Conservation (phyloP, 2,888 invertebrate genomes). For the Sarcophaga subvicina region DNA sequence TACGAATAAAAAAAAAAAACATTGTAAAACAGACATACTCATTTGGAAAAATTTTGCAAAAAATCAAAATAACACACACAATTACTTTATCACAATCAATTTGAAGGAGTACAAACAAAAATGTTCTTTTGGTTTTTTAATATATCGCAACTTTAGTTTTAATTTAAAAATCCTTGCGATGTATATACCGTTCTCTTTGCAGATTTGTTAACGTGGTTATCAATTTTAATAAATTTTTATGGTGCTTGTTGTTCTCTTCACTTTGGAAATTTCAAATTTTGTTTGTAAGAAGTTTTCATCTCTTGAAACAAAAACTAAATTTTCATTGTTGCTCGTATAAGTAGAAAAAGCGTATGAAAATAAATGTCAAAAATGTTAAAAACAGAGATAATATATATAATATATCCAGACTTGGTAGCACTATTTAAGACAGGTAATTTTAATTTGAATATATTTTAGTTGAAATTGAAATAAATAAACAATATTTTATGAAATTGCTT, state of each 20-base stretch:
- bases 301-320: slow-evolving; percentile 56
- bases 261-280: slow-evolving; percentile 11
- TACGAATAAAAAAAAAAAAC: slow-evolving; percentile 37
- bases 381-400: background rate
- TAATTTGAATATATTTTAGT: background rate
- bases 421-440: background rate
- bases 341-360: slow-evolving; percentile 25
- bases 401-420: slow-evolving; percentile 5
- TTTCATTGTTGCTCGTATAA: slow-evolving; percentile 66
- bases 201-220: background rate
- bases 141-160: background rate
- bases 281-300: slow-evolving; percentile 47
- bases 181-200: background rate
- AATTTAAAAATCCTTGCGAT: no score
- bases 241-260: background rate
- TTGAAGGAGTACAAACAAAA: slow-evolving; percentile 16
- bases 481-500: no score
- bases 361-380: slow-evolving; percentile 52
- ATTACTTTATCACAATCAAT: slow-evolving; percentile 47
- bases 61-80: slow-evolving; percentile 25
- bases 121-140: background rate
- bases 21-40: slow-evolving; percentile 47
- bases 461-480: background rate
- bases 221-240: background rate
- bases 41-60: slow-evolving; percentile 14